Evolutionary conservation across 2,888 invertebrate genomes (phyloP).

Genomic region (Netelia virgata): DNA sequence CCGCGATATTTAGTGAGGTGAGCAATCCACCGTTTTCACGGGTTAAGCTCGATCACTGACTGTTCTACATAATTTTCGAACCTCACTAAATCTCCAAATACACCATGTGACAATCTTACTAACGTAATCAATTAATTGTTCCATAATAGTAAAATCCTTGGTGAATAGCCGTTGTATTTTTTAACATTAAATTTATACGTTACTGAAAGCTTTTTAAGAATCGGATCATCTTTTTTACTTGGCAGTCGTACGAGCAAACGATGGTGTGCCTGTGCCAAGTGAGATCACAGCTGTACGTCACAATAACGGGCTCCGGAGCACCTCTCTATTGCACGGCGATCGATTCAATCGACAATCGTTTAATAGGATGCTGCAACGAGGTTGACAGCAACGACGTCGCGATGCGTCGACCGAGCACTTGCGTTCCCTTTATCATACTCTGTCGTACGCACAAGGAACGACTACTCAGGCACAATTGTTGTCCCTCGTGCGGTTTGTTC

Average conservation of each 20-base stretch:
- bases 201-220: too few species aligned
- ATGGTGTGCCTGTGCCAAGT: constrained; percentile 86
- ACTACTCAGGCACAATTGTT: constrained; percentile 93
- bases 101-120: too few species aligned
- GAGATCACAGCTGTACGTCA: constrained; percentile 86
- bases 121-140: too few species aligned
- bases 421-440: constrained; percentile 92
- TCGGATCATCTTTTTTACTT: constrained; percentile 9
- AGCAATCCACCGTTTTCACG: constrained; percentile 48
- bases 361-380: constrained; percentile 93
- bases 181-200: background rate
- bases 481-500: constrained; percentile 95
- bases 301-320: constrained; percentile 85
- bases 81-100: too few species aligned
- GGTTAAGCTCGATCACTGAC: too few species aligned
- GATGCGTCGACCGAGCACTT: constrained; percentile 89
- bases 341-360: constrained; percentile 90
- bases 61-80: too few species aligned
- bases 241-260: constrained; percentile 81
- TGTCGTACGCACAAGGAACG: constrained; percentile 93
- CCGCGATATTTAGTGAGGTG: constrained; percentile 82
- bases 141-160: too few species aligned
- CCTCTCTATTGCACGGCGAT: constrained; percentile 91
- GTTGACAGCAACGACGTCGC: constrained; percentile 87
- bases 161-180: too few species aligned